phyloP scores from a whole-genome alignment of 2,113 vertebrate species.

The Podarcis muralis region DNA sequence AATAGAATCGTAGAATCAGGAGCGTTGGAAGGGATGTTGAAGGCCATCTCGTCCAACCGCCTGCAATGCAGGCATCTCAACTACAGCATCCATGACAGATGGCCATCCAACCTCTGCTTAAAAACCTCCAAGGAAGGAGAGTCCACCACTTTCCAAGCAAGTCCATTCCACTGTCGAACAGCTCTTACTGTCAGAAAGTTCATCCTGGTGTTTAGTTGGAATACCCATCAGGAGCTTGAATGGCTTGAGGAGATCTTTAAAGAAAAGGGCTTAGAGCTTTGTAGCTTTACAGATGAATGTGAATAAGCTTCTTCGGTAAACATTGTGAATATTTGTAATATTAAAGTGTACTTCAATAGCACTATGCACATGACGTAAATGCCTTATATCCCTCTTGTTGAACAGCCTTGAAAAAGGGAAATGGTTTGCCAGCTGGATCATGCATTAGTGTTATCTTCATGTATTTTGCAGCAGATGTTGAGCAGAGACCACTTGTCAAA shows the following conservation, averaged over 20 bases:
- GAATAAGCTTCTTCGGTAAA: neutral
- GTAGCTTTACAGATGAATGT: constrained; percentile 52
- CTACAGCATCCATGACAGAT: no score
- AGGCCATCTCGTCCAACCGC: no score
- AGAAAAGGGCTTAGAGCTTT: constrained; percentile 46
- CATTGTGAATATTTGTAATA: neutral
- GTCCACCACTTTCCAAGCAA: no score
- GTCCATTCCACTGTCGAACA: no score
- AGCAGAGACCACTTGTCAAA: constrained; percentile 49
- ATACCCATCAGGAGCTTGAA: neutral
- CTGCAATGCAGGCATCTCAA: no score
- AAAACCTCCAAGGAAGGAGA: no score
- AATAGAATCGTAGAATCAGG: no score
- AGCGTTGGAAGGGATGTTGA: no score
- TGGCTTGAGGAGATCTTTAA: constrained; percentile 40
- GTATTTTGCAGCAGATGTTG: constrained; percentile 65
- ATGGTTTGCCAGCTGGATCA: constrained; percentile 51
- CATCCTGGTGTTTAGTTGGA: no score
- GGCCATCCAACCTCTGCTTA: no score
- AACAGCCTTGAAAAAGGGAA: constrained; percentile 15
- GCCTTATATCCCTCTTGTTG: constrained; percentile 1
- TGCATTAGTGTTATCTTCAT: constrained; percentile 40
- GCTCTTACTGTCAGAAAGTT: no score
- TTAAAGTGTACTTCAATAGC: constrained; percentile 29
- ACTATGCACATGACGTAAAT: constrained; percentile 30